A percentile compares a stretch with the other conserved stretches of the same genome.
phyloP scores from a whole-genome alignment of 2,113 vertebrate species.

The Engraulis encrasicolus region DNA sequence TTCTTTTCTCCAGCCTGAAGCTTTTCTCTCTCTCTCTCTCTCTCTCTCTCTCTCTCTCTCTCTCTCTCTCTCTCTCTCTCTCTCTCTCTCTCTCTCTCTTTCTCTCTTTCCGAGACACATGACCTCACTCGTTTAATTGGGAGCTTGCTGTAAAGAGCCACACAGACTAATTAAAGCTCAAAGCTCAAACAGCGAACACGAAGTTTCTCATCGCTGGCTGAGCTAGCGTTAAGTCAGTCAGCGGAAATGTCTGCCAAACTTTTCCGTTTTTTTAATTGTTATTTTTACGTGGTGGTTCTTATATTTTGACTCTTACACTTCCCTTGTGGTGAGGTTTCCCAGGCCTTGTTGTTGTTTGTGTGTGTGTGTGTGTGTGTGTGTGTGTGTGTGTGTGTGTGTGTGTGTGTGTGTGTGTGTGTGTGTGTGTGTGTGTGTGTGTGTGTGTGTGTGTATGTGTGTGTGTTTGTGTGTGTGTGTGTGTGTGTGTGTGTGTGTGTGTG shows the following conservation, averaged over 20 bases:
- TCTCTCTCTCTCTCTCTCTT: too few relatives aligned
- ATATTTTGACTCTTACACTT: background rate
- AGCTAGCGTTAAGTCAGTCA: background rate
- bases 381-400: background rate
- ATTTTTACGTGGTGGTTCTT: background rate
- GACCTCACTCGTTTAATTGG: constrained; percentile 14
- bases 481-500: background rate
- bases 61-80: too few relatives aligned
- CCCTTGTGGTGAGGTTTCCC: background rate
- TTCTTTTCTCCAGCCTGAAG: background rate
- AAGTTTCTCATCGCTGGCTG: background rate
- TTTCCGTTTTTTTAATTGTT: background rate
- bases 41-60: too few relatives aligned
- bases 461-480: too few relatives aligned
- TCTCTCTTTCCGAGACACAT: background rate
- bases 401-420: background rate
- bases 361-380: background rate
- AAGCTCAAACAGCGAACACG: background rate
- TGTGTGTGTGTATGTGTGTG: background rate
- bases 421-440: background rate
- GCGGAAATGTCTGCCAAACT: background rate
- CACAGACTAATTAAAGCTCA: background rate
- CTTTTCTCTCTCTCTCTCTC: too few relatives aligned
- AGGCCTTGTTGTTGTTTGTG: background rate
- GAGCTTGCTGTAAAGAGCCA: background rate